Evolutionary conservation across 2,888 invertebrate genomes (phyloP), one percentile per base, ranked within the genome.

Genomic region (Lochmaea crataegi): DNA sequence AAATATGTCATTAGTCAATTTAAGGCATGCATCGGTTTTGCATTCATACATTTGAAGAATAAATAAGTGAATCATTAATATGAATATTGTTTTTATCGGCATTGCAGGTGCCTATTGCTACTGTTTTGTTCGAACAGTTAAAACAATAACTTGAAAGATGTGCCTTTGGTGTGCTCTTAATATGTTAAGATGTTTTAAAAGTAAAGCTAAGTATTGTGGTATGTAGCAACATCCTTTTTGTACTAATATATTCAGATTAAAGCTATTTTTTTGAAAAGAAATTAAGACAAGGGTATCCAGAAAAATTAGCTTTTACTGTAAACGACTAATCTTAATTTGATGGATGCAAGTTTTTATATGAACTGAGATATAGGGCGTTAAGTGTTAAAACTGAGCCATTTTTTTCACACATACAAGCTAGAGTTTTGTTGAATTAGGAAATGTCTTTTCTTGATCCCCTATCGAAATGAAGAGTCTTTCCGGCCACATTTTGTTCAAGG

Each of bases 31-130:
- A n/a, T 58, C 5, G 32, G n/a, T 14, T 58, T 14, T 16, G 26
- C 26, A 58, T 32, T 58, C 58, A 58, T 32, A 32, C 58, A 58
- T 26, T 58, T 58, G 11, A 58, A 58, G 32, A 32, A 58, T 32
- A 2, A 58, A 58, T 58, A 58, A 32, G 32, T 58, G 58, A 58
- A 58, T 58, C 58, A 58, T 58, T 16, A 53, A 53, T 16, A 53
- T 16, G n/a, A 16, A n/a, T 12, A n/a, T 58, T 26, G 14, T 18
- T 53, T 53, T 32, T 58, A 58, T 58, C 58, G n/a, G 32, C 26
- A 58, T 32, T 32, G n/a, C 58, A 26, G n/a, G 26, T 58, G 58
- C 26, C 14, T 58, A 32, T 16, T 18, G 53, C 16, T 18, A 16
- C 10, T 18, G 6, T 58, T 58, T 12, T n/a, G 26, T 2, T 58